Evolutionary conservation across 2,888 invertebrate genomes (phyloP).

Genomic region (Sinelater perroti): DNA sequence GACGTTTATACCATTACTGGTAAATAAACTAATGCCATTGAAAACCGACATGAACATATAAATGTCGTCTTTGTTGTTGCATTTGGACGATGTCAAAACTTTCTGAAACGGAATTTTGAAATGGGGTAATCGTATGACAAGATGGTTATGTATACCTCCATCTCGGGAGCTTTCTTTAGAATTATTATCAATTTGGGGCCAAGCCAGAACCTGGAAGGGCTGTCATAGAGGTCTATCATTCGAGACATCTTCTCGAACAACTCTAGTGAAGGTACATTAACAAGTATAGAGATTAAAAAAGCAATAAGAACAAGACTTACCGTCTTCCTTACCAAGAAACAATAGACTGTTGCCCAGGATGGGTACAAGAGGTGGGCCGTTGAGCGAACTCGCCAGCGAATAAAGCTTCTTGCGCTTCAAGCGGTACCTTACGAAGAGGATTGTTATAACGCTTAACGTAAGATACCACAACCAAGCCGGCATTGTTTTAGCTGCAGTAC

Average conservation of each 20-base stretch:
- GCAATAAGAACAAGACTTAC: slow-evolving; percentile 2
- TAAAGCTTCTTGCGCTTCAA: slow-evolving; percentile 20
- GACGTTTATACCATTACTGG: slow-evolving; percentile 20
- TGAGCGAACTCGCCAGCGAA: slow-evolving; percentile 4
- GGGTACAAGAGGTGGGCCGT: slow-evolving; percentile 14
- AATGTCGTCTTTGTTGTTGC: slow-evolving; percentile 19
- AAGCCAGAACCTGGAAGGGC: slow-evolving; percentile 26
- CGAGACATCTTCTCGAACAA: slow-evolving; percentile 5
- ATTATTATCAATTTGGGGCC: slow-evolving; percentile 28
- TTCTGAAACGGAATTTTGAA: too few species aligned
- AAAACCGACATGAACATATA: slow-evolving; percentile 23
- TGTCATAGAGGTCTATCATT: slow-evolving; percentile 3
- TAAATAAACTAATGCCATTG: slow-evolving; percentile 20
- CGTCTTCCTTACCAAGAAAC: slow-evolving; percentile 16
- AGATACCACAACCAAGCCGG: neutral
- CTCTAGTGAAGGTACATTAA: slow-evolving; percentile 5
- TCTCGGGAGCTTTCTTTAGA: slow-evolving; percentile 9
- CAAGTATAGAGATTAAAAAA: neutral
- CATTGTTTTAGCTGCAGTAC: too few species aligned
- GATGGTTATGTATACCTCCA: too few species aligned
- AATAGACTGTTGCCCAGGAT: slow-evolving; percentile 18
- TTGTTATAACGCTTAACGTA: neutral
- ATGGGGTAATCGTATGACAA: too few species aligned
- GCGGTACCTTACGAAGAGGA: slow-evolving; percentile 4
- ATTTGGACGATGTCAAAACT: slow-evolving; percentile 13